phyloP scores from a whole-genome alignment of 1,140 invertebrate genomes.

The Capitella teleta region DNA sequence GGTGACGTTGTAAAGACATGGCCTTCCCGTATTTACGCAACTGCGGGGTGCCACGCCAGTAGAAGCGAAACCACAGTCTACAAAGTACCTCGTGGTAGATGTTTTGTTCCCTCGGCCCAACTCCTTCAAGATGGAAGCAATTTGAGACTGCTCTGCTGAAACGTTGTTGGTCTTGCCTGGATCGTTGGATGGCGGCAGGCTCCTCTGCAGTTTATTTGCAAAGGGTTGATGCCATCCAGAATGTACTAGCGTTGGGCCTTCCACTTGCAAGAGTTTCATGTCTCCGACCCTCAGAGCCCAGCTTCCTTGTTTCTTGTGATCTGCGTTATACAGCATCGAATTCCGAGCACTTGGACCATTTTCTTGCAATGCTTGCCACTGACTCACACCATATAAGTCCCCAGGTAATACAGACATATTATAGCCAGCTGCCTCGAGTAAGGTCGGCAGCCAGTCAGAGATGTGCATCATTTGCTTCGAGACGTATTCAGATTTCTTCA shows the following conservation, averaged over 20 bases:
- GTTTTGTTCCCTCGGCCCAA: no score
- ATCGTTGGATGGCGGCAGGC: no score
- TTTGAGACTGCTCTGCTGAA: no score
- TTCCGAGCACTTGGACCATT: constrained; percentile 52
- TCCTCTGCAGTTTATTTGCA: no score
- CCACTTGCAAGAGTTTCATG: constrained; percentile 72
- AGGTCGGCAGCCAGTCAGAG: constrained; percentile 79
- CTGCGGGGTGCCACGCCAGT: constrained; percentile 19
- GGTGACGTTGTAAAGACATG: constrained; percentile 68
- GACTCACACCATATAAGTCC: constrained; percentile 62
- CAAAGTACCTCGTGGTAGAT: no score
- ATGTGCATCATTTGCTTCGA: constrained; percentile 66
- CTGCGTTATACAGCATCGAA: constrained; percentile 75
- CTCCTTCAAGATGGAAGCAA: not conserved
- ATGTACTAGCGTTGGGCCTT: constrained; percentile 40
- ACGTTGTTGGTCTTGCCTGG: no score
- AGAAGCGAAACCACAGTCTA: constrained; percentile 8
- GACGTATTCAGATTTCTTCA: constrained; percentile 45
- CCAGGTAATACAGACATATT: constrained; percentile 34
- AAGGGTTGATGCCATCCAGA: constrained; percentile 11
- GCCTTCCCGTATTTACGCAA: constrained; percentile 52
- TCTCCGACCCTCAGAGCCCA: constrained; percentile 60
- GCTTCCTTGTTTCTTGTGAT: constrained; percentile 60
- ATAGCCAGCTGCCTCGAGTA: constrained; percentile 47
- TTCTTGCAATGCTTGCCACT: constrained; percentile 59